Evolutionary conservation across 1,140 invertebrate genomes (phyloP).

Genomic region (Pissodes strobi): DNA sequence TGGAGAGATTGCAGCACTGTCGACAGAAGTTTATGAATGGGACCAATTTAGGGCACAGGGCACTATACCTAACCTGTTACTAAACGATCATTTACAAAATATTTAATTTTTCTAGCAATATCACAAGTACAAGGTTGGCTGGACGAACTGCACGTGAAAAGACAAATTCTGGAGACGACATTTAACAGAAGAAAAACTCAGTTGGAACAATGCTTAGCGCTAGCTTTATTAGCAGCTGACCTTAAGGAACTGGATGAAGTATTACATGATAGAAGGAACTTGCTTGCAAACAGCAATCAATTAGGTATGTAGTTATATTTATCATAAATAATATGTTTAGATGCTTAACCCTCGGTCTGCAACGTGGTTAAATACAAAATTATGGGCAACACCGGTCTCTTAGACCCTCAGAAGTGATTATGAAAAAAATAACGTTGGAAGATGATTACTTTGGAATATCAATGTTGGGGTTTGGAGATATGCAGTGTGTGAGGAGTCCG

Average conservation of each 20-base stretch:
- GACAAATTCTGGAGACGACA: constrained; percentile 73
- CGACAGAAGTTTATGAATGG: no score
- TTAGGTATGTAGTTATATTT: constrained; percentile 49
- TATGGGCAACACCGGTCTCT: neutral
- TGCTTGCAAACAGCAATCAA: constrained; percentile 59
- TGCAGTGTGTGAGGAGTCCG: no score
- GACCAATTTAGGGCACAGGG: no score
- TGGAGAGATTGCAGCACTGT: no score
- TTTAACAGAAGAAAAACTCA: constrained; percentile 71
- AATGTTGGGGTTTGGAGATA: no score
- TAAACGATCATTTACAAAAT: no score
- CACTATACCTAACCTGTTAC: no score
- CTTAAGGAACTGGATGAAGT: constrained; percentile 69
- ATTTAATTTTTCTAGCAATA: constrained; percentile 64
- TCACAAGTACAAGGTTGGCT: constrained; percentile 76
- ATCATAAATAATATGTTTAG: neutral
- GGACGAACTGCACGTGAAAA: constrained; percentile 76
- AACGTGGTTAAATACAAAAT: no score
- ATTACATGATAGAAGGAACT: constrained; percentile 59
- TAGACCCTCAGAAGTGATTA: neutral
- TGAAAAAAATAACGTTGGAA: no score
- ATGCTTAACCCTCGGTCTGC: neutral
- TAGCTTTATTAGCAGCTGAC: constrained; percentile 74
- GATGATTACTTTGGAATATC: no score
- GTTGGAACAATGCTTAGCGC: constrained; percentile 77